Evolutionary conservation across 2,888 invertebrate species (phyloP).

Genomic region (Drosophila koepferae): DNA sequence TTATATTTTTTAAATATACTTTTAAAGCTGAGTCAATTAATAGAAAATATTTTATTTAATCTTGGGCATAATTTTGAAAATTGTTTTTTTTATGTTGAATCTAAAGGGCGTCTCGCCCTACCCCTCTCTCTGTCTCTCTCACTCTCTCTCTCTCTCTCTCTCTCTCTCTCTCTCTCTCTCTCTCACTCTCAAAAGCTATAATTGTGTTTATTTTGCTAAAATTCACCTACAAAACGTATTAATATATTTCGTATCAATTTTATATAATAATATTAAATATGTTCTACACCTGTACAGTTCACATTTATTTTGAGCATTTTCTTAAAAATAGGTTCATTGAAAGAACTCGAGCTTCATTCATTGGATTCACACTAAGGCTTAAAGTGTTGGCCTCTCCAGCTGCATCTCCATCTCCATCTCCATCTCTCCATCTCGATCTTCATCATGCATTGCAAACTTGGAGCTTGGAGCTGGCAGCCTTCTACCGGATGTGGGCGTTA

Average conservation of each 20-base stretch:
- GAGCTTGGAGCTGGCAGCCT: constrained; percentile 37
- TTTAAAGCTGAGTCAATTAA: too few species aligned
- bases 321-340: constrained; percentile 59
- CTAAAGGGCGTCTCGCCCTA: too few species aligned
- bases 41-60: too few species aligned
- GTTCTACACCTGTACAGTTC: constrained; percentile 14
- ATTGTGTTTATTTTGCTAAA: too few species aligned
- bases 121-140: too few species aligned
- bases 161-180: too few species aligned
- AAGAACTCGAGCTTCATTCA: constrained; percentile 49
- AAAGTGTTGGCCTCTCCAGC: constrained; percentile 10
- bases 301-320: constrained; percentile 16
- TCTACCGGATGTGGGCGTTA: constrained; percentile 83
- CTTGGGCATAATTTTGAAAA: too few species aligned
- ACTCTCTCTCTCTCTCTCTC: too few species aligned
- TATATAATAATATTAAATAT: background rate
- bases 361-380: constrained; percentile 14
- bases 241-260: background rate
- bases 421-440: background rate
- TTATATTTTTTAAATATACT: too few species aligned
- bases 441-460: constrained; percentile 1
- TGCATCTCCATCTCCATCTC: background rate
- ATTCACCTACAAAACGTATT: too few species aligned
- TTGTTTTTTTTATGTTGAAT: too few species aligned
- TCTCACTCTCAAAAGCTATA: too few species aligned